phyloP scores from a whole-genome alignment of 2,888 invertebrate species.

The Nowickia ferox region DNA sequence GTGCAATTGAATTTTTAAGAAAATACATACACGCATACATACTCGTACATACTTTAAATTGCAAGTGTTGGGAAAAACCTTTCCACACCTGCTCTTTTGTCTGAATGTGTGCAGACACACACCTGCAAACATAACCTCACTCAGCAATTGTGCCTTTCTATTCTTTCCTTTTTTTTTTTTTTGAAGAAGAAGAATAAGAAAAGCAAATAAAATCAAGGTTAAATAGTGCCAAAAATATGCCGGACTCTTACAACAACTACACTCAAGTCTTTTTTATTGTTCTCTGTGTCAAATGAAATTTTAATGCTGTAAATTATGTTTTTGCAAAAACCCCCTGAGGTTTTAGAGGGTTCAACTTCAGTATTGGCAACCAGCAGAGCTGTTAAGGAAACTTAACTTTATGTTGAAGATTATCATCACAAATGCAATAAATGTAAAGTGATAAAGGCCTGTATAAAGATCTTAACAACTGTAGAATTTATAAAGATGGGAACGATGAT shows the following conservation, averaged over 20 bases:
- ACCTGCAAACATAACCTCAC: neutral
- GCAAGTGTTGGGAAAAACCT: slow-evolving; percentile 44
- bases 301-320: slow-evolving; percentile 18
- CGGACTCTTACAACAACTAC: slow-evolving; percentile 12
- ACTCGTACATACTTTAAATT: slow-evolving; percentile 5
- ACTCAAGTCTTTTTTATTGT: slow-evolving; percentile 6
- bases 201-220: slow-evolving; percentile 45
- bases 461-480: no score
- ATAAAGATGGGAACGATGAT: no score
- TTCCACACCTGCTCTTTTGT: slow-evolving; percentile 54
- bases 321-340: slow-evolving; percentile 2
- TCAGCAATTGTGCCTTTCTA: neutral
- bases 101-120: neutral
- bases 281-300: slow-evolving; percentile 19
- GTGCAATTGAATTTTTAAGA: slow-evolving; percentile 35
- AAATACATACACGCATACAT: neutral
- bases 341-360: neutral
- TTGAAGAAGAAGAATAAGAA: neutral
- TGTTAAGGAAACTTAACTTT: slow-evolving; percentile 4
- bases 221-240: slow-evolving; percentile 37
- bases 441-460: no score
- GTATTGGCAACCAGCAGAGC: slow-evolving; percentile 25
- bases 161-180: neutral
- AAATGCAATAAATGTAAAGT: neutral
- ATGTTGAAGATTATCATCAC: neutral